Base-by-base conservation (phyloP, 2,888 invertebrate species). In the Eupsilia transversa region DNA sequence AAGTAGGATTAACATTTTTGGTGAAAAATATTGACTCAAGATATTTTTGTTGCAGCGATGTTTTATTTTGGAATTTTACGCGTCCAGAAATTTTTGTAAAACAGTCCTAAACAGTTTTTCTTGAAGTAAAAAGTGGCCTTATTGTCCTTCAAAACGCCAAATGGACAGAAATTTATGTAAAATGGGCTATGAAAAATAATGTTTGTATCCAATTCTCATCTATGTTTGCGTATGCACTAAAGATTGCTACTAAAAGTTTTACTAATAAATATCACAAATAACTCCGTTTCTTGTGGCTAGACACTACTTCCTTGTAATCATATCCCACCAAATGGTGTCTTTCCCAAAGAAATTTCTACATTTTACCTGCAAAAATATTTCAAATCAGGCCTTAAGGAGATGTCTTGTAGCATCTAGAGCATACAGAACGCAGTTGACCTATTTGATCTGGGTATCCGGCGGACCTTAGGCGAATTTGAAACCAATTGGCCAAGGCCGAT, bases 1-100 rank as follows among this genome's bases (percentile, higher is more conserved):
- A 59, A 78, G 2, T 27, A 14, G 63, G 83, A 77, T 82, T 78
- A 82, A 52, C 12, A 56, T 72, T 77, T 67, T 77, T 59, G 46
- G 52, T 27, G 41, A 17, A 82, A 41, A 77, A 80, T 77, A 54
- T 71, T 67, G 61, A 30, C 66, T 43, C 0, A 17, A 33, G 46
- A 43, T 41, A 66, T 56, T 56, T 63, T 80, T n/a, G 3, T n/a
- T 61, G 49, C 17, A 35, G 20, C 35, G 4, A 5, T 49, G 10
- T 54, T 60, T 54, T 46, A n/a, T 59, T 74, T 17, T 49, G 27
- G 23, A 54, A 38, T 35, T 69, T 77, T 12, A 57, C 4, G 2
- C 20, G 12, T 33, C 3, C 38, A 30, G 3, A 54, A 27, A 27
- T 27, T 9, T 9, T 14, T 35, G 9, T 57, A 10, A 33, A 10